These are phyloP conservation scores for Troides oblongomaculatus DNA, from an alignment of 2,888 invertebrate species.

Conservation along the genomic window DNA sequence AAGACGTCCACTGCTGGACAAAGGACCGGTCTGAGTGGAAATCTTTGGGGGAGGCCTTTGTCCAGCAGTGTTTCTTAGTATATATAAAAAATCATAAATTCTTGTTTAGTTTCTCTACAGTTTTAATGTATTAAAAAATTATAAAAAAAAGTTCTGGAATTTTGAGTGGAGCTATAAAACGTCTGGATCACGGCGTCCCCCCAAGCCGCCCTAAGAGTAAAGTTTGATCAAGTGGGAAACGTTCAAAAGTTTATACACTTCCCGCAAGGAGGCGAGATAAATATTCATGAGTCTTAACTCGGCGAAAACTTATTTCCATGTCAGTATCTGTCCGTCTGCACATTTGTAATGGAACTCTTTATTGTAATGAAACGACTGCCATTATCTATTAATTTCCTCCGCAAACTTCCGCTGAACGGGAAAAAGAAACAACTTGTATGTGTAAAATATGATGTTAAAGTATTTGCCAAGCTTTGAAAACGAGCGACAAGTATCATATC, in stretches of 20 bases:
- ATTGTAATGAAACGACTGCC: constrained; percentile 26
- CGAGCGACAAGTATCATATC: too few species aligned
- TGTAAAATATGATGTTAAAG: too few species aligned
- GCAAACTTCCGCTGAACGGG: neutral
- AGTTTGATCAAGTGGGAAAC: constrained; percentile 77
- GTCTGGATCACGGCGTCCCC: constrained; percentile 37
- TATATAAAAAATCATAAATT: neutral
- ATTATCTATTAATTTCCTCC: constrained; percentile 13
- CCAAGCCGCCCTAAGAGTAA: constrained; percentile 59
- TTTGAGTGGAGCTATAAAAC: constrained; percentile 27
- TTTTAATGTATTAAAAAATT: constrained; percentile 8
- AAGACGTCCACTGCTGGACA: too few species aligned
- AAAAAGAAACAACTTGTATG: too few species aligned
- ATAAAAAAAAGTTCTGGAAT: constrained; percentile 17
- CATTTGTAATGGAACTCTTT: constrained; percentile 58
- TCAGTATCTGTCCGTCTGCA: constrained; percentile 71
- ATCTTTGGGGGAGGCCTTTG: too few species aligned
- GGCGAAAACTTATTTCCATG: constrained; percentile 72
- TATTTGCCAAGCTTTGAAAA: too few species aligned
- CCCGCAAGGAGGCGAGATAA: constrained; percentile 69
- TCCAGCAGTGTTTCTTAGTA: neutral
- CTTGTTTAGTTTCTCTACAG: neutral
- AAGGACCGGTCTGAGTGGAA: too few species aligned
- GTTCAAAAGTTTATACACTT: constrained; percentile 67
- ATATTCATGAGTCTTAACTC: constrained; percentile 77